Percentiles rank a stretch among this genome's conserved stretches.
Conservation (phyloP, 92 coral and sea anemone species). For the Scolanthus callimorphus region DNA sequence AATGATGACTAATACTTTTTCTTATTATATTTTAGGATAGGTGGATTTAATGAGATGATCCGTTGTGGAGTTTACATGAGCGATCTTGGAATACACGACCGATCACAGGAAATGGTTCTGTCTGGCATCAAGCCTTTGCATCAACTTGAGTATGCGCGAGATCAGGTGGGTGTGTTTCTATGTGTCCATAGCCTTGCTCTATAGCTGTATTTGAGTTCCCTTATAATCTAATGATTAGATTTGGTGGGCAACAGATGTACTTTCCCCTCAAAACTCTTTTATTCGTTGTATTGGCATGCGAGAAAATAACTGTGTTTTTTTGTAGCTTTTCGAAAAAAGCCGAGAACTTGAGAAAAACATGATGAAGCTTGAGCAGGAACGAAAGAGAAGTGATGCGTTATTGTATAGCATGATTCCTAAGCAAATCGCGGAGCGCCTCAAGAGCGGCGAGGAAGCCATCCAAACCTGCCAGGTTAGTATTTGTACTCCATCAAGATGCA, state of each 20-base stretch:
- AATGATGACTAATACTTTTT: too few relatives aligned
- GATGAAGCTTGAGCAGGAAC: conserved; percentile 50
- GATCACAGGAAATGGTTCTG: conserved; percentile 76
- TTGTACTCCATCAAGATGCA: too few relatives aligned
- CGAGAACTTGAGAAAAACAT: conserved; percentile 60
- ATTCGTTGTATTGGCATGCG: too few relatives aligned
- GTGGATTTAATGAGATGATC: conserved; percentile 72
- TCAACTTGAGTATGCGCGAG: conserved; percentile 79
- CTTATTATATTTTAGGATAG: conserved; percentile 57
- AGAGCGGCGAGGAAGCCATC: conserved; percentile 56
- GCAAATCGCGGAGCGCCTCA: conserved; percentile 65
- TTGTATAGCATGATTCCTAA: conserved; percentile 70
- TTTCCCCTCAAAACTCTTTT: too few relatives aligned
- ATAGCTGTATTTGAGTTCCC: too few relatives aligned
- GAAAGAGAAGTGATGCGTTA: conserved; percentile 57
- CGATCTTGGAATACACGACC: conserved; percentile 66
- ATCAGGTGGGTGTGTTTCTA: conserved; percentile 49
- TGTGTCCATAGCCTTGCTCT: too few relatives aligned
- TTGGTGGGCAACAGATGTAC: too few relatives aligned
- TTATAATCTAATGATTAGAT: too few relatives aligned
- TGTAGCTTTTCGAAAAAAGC: conserved; percentile 64
- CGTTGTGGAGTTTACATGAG: conserved; percentile 73
- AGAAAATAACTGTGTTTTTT: neutral
- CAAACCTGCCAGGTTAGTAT: conserved; percentile 73
- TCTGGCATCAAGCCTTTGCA: conserved; percentile 73